Percentiles rank a stretch among this genome's conserved stretches.
Conservation (phyloP, 2,888 invertebrate genomes). For the Andrena dorsata region DNA sequence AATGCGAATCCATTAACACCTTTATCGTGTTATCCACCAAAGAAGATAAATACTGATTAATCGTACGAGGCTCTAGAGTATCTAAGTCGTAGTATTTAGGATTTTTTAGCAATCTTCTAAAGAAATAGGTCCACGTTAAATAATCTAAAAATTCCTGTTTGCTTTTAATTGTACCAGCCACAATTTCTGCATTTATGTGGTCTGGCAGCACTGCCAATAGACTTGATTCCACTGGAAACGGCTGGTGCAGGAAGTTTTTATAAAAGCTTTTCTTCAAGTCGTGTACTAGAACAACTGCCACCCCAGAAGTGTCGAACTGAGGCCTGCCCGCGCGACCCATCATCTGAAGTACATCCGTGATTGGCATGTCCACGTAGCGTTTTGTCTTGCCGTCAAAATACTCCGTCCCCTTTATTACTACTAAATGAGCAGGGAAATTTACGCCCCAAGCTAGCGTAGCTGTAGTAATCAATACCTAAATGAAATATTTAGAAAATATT, state of each 20-base stretch:
- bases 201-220: slow-evolving; percentile 96
- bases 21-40: slow-evolving; percentile 93
- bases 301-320: slow-evolving; percentile 97
- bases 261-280: slow-evolving; percentile 99
- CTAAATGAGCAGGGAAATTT: slow-evolving; percentile 98
- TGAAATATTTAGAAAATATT: slow-evolving; percentile 5
- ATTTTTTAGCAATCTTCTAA: slow-evolving; percentile 95
- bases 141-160: slow-evolving; percentile 98
- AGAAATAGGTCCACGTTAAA: slow-evolving; percentile 99
- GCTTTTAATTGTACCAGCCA: slow-evolving; percentile 96
- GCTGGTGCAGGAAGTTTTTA: slow-evolving; percentile 99
- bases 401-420: slow-evolving; percentile 99
- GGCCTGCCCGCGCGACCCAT: slow-evolving; percentile 99
- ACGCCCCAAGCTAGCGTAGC: slow-evolving; percentile 99
- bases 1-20: slow-evolving; percentile 91
- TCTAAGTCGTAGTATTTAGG: slow-evolving; percentile 95
- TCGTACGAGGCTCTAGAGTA: slow-evolving; percentile 88
- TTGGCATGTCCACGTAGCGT: slow-evolving; percentile 99
- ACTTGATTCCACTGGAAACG: slow-evolving; percentile 99
- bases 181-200: slow-evolving; percentile 98
- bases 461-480: slow-evolving; percentile 95
- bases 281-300: slow-evolving; percentile 95
- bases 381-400: slow-evolving; percentile 98
- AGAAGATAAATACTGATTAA: slow-evolving; percentile 92
- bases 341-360: slow-evolving; percentile 99